These are phyloP conservation scores for Sebastes nivosus DNA, from an alignment of 2,797 vertebrate genomes.

Conservation along the genomic window DNA sequence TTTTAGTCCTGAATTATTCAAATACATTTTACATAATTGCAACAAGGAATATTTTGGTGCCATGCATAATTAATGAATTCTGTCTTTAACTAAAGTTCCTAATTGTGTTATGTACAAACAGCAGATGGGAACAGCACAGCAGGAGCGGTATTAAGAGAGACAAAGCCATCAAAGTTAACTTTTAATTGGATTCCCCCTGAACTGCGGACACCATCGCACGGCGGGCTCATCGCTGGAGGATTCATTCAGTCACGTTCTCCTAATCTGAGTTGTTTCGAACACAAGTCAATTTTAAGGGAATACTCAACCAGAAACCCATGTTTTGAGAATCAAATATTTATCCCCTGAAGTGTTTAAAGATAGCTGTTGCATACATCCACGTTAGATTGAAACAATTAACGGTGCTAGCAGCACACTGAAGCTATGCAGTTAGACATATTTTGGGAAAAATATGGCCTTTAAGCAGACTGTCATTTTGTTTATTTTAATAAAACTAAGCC, in stretches of 20 bases:
- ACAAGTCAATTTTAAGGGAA: background rate
- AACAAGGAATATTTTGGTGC: conserved; percentile 26
- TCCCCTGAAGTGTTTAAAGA: background rate
- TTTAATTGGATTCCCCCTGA: conserved; percentile 58
- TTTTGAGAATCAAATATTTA: background rate
- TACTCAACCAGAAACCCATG: background rate
- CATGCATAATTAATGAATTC: conserved; percentile 53
- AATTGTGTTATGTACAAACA: conserved; percentile 61
- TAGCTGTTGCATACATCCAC: background rate
- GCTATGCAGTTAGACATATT: background rate
- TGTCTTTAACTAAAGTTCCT: conserved; percentile 63
- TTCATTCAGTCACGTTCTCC: background rate
- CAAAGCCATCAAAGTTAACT: conserved; percentile 28
- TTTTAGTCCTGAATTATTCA: conserved; percentile 45
- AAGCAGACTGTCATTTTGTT: background rate
- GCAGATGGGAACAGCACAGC: conserved; percentile 55
- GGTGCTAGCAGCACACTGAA: background rate
- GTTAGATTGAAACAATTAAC: background rate
- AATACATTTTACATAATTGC: conserved; percentile 27
- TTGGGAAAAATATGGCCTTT: background rate
- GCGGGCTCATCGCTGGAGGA: background rate
- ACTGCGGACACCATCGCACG: background rate
- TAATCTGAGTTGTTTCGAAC: background rate
- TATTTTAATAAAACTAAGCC: background rate
- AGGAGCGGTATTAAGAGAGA: conserved; percentile 27